phyloP scores from a whole-genome alignment of 2,113 vertebrate species.

The Macroglossus sobrinus region DNA sequence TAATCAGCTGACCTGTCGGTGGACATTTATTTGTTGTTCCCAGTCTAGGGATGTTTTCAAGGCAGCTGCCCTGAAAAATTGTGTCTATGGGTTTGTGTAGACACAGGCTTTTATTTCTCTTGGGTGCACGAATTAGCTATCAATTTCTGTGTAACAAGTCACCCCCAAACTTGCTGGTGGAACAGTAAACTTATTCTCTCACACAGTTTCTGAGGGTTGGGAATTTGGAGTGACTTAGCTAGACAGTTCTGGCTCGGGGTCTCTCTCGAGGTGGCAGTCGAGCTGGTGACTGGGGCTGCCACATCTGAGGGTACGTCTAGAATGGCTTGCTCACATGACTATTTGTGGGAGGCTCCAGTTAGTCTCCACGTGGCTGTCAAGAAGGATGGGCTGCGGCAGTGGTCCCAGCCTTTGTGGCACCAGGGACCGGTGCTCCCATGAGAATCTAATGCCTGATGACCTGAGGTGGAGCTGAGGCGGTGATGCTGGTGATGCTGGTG shows the following conservation, averaged over 20 bases:
- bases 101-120: background rate
- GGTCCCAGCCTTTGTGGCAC: too few relatives aligned
- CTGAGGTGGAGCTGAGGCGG: too few relatives aligned
- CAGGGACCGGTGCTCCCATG: too few relatives aligned
- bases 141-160: too few relatives aligned
- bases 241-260: background rate
- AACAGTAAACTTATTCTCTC: background rate
- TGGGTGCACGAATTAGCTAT: background rate
- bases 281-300: background rate
- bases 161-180: background rate
- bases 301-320: background rate
- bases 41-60: background rate
- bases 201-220: background rate
- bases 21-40: too few relatives aligned
- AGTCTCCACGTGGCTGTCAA: background rate
- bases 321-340: background rate
- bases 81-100: background rate
- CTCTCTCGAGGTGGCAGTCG: background rate
- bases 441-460: too few relatives aligned
- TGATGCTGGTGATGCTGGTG: too few relatives aligned
- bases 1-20: background rate
- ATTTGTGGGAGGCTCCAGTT: background rate
- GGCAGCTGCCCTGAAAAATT: background rate
- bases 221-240: background rate
- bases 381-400: background rate